These are phyloP conservation scores for Leptatherina wallacei DNA, from an alignment of 2,797 vertebrate species.

Conservation along the genomic window DNA sequence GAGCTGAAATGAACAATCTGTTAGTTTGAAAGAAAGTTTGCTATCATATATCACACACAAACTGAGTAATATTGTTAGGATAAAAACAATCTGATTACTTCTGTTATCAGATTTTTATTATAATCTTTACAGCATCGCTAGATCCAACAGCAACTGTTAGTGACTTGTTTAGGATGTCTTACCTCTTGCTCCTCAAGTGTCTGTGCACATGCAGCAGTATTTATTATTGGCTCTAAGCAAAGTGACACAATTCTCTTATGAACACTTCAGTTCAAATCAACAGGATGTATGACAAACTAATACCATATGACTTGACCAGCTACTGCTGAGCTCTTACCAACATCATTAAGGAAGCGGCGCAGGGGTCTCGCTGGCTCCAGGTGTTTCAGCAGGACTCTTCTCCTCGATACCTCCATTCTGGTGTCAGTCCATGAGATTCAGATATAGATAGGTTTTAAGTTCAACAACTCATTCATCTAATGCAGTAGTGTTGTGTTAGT, in stretches of 20 bases:
- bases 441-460: constrained; percentile 3
- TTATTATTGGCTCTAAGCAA: constrained; percentile 58
- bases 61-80: neutral
- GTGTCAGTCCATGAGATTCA: constrained; percentile 20
- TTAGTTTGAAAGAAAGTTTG: neutral
- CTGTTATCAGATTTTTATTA: neutral
- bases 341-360: constrained; percentile 68
- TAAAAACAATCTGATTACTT: neutral
- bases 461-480: neutral
- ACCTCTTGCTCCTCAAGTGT: constrained; percentile 53
- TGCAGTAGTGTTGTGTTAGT: neutral
- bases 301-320: neutral
- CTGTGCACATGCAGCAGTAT: constrained; percentile 51
- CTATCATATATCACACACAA: neutral
- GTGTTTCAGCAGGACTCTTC: constrained; percentile 70
- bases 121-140: neutral
- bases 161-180: constrained; percentile 24
- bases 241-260: neutral
- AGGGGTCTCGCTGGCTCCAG: constrained; percentile 85
- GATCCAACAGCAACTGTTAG: neutral
- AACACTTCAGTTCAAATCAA: neutral
- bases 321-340: constrained; percentile 53
- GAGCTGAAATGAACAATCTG: neutral
- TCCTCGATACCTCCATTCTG: constrained; percentile 81
- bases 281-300: neutral